Evolutionary conservation across 2,113 vertebrate species (phyloP), one percentile per base, ranked within the genome.

Genomic region (Nicator chloris): DNA sequence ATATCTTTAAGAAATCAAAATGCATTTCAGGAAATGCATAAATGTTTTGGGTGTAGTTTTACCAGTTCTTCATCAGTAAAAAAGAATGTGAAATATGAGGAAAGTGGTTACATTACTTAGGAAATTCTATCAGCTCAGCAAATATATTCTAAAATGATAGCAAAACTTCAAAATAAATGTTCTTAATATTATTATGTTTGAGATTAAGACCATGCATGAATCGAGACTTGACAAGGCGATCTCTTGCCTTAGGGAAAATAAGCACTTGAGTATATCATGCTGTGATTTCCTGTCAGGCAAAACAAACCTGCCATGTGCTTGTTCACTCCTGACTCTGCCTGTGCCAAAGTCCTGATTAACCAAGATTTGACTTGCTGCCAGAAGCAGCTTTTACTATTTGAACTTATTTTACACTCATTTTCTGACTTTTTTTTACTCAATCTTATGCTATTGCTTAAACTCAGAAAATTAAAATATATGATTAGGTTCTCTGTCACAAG

Each of bases 11-110:
- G 42, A 65, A 84, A 86, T 70, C 31, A 70, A 81, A 87, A 31
- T 61, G 4, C 15, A 54, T 42, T 75, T 84, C 31, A 86, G 33
- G 28, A 64, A 92, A 50, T 11, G 10, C 2, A 30, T 56, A 33
- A n/a, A 71, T 33, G 1, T 16, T 63, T 76, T 44, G 9, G 2
- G 2, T 56, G 17, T 37, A 60, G 5, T n/a, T 82, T 85, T 86
- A 76, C 5, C 21, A 28, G 6, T 31, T 76, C 2, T 39, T 6
- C 7, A 21, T 59, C 0, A 18, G 47, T n/a, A n/a, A 71, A 56
- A 72, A 47, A 15, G 2, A 71, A 45, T 3, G 3, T 53, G 54
- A 63, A 77, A 53, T 39, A 66, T 26, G 10, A 11, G 3, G 9
- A 40, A 70, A 57, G 11, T 9, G 3, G 9, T 66, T 73, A 23